These are phyloP conservation scores for Oncorhynchus gorbuscha DNA, from an alignment of 2,113 vertebrate genomes.

Conservation along the genomic window DNA sequence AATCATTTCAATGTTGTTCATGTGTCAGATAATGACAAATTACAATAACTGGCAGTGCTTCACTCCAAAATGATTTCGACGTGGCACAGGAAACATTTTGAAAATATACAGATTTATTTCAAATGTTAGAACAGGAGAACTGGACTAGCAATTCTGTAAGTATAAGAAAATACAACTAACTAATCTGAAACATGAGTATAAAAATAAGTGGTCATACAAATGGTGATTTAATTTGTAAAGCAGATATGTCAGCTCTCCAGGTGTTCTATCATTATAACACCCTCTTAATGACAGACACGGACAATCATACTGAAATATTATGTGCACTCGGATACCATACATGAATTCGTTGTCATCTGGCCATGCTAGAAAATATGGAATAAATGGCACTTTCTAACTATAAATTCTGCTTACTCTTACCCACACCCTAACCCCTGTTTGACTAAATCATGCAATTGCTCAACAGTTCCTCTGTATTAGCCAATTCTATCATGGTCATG, in stretches of 20 bases:
- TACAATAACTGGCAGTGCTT: too few species aligned
- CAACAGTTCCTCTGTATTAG: background rate
- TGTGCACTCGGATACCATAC: constrained; percentile 10
- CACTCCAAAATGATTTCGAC: too few species aligned
- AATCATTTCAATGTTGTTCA: too few species aligned
- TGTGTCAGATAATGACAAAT: too few species aligned
- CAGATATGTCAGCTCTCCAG: constrained; percentile 12
- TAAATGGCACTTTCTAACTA: background rate
- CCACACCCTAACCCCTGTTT: too few species aligned
- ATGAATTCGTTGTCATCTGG: too few species aligned
- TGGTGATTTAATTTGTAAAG: constrained; percentile 17
- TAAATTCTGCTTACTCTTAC: too few species aligned
- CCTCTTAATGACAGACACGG: background rate
- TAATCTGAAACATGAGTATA: constrained; percentile 22
- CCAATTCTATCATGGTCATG: background rate
- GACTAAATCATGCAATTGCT: background rate
- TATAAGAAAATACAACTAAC: constrained; percentile 19
- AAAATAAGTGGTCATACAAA: constrained; percentile 44
- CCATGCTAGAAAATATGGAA: background rate
- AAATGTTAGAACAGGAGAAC: constrained; percentile 11
- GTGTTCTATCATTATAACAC: constrained; percentile 17
- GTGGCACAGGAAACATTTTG: constrained; percentile 1
- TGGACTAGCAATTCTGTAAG: constrained; percentile 17
- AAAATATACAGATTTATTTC: constrained; percentile 44
- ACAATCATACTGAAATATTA: constrained; percentile 13